Evolutionary conservation across 2,888 invertebrate species (phyloP).

Genomic region (Rhodophaea formosa): DNA sequence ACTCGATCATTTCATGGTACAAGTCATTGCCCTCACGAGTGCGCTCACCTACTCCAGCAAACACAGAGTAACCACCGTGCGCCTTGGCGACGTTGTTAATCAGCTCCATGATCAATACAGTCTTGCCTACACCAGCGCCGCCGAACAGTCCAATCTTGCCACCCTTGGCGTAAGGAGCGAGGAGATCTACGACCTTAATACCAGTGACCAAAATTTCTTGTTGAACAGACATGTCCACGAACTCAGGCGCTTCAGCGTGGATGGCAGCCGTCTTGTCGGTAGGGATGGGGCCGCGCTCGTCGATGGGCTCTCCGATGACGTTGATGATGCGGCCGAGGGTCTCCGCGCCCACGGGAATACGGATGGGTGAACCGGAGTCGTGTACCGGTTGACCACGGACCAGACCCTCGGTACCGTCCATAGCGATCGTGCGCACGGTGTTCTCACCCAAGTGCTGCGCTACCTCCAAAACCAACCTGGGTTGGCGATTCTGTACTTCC

Average conservation of each 20-base stretch:
- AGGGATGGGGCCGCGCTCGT: constrained; percentile 93
- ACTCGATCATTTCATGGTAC: constrained; percentile 98
- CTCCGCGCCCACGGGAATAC: constrained; percentile 94
- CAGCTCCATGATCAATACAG: constrained; percentile 97
- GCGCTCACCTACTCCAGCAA: constrained; percentile 97
- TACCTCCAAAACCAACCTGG: constrained; percentile 91
- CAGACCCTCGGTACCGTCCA: constrained; percentile 96
- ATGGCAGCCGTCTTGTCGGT: constrained; percentile 90
- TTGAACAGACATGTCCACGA: constrained; percentile 94
- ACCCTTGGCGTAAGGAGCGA: constrained; percentile 96
- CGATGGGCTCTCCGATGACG: constrained; percentile 94
- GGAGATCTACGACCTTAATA: constrained; percentile 95
- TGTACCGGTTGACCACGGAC: constrained; percentile 91
- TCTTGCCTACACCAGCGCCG: constrained; percentile 97
- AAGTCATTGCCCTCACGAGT: constrained; percentile 98
- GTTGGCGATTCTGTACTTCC: constrained; percentile 92
- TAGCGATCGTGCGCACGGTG: constrained; percentile 95
- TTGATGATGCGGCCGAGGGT: constrained; percentile 97
- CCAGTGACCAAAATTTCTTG: constrained; percentile 96
- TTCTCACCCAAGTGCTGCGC: constrained; percentile 96
- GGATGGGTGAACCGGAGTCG: constrained; percentile 93
- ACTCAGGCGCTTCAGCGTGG: constrained; percentile 94
- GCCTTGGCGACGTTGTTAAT: constrained; percentile 98
- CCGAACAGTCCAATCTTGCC: constrained; percentile 97
- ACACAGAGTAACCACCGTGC: constrained; percentile 98